Evolutionary conservation across 1,140 invertebrate species (phyloP), one percentile per base, ranked within the genome.

Genomic region (Diabrotica undecimpunctata): DNA sequence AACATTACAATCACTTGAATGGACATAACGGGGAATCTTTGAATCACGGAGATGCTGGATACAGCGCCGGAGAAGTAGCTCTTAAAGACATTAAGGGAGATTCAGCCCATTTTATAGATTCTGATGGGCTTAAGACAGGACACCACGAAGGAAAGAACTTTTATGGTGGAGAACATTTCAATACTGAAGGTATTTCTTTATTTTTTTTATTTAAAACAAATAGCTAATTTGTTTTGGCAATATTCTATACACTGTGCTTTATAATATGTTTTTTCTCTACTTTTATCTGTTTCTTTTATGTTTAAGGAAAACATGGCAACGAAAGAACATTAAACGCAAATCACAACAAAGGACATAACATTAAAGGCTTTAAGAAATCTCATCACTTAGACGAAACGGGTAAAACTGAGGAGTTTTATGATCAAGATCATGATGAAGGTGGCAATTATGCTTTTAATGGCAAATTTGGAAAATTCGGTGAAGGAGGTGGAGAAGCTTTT

Each of bases 351-450:
- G 86, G 86, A 5, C 85, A 86, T 73, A 82, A 83, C 14, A 83
- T 82, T 64, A 84, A 85, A 67, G 85, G 85, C 11, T 87, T 85
- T 73, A 84, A 86, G 68, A 81, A 81, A 6, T 86, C 85, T 0
- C 84, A 85, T 66, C 84, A 85, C 65, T 86, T 87, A 64, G 86
- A 87, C 69, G 86, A 87, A 69, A 82, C 83, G 70, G 84, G 85
- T 59, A 85, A 85, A 73, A 83, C 84, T 9, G 84, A 86, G 70
- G 84, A 82, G 63, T 87, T 83, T 78, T 87, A 85, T 63, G 86
- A 87, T 59, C 85, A 86, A 66, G 82, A 83, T 13, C 82, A 86
- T 70, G 84, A 86, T 68, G 84, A 85, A 69, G 84, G 81, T 0
- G 83, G 84, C 50, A 75, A 85, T 35, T 78, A 81, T 39, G 81